These are phyloP conservation scores for Arothron firmamentum DNA, from an alignment of 2,113 vertebrate genomes.

Conservation along the genomic window DNA sequence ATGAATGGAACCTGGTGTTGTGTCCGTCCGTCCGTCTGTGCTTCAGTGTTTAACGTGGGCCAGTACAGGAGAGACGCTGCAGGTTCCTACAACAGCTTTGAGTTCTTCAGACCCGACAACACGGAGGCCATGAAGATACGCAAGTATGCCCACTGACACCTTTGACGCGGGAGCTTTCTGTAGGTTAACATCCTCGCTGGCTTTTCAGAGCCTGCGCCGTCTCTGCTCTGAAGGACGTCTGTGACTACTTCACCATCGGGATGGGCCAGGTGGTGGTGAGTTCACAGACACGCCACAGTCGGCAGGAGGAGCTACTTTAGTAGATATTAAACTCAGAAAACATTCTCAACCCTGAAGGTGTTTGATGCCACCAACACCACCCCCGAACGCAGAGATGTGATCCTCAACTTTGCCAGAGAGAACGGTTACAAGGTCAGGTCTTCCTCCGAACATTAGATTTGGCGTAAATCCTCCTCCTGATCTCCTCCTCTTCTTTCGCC, in stretches of 20 bases:
- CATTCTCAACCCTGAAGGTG: constrained; percentile 66
- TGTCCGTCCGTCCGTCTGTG: not conserved
- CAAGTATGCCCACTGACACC: constrained; percentile 67
- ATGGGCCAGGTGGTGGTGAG: constrained; percentile 86
- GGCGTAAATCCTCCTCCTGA: too few species aligned
- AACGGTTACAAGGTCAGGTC: constrained; percentile 82
- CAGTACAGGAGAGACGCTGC: constrained; percentile 87
- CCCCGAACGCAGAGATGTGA: constrained; percentile 77
- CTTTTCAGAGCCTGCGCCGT: constrained; percentile 80
- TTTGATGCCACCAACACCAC: constrained; percentile 91
- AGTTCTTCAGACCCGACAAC: constrained; percentile 88
- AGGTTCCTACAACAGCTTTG: constrained; percentile 80
- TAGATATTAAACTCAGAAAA: too few species aligned
- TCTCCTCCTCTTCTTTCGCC: not conserved
- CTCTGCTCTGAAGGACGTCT: constrained; percentile 82
- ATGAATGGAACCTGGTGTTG: too few species aligned
- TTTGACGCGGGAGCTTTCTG: not conserved
- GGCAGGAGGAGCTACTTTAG: not conserved
- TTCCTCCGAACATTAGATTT: not conserved
- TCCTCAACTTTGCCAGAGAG: constrained; percentile 80
- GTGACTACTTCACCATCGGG: constrained; percentile 75
- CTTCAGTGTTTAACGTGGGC: constrained; percentile 85
- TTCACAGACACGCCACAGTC: not conserved
- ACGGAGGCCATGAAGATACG: constrained; percentile 84
- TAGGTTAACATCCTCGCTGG: not conserved